Evolutionary conservation across 2,113 vertebrate genomes (phyloP), one percentile per base, ranked within the genome.

Genomic region (Rhizomys pruinosus): DNA sequence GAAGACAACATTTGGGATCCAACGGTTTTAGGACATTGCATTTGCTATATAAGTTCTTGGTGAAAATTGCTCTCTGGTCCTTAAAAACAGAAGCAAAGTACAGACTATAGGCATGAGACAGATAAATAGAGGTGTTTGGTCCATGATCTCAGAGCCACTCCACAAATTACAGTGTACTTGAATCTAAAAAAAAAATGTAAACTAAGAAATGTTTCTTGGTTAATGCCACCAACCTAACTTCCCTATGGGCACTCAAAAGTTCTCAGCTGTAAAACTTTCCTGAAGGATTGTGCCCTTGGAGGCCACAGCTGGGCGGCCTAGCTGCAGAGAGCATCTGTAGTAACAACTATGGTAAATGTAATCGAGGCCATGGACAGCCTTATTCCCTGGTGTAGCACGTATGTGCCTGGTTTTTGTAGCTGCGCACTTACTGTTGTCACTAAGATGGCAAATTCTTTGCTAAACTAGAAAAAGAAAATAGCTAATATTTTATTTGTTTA

Each of bases 361-460:
- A 57, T 55, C 57, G 68, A 73, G 57, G 4, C 79, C 84, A 12
- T 34, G 3, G 47, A 29, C 37, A 66, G 66, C 4, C 22, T 77
- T 77, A 64, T 44, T 39, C 10, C 39, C 42, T 6, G 23, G 55
- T 84, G 52, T 52, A 47, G 19, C 15, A 32, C 34, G 10, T 9
- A 22, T 61, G 3, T 34, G 37, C 68, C 16, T 61, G 69, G 44
- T 32, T 69, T 39, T 37, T 74, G 37, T 89, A 42, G 37, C 87
- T 20, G 4, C 79, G 11, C 8, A 77, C 32, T 87, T 87, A 77
- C 4, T 81, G n/a, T 81, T 66, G 34, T 42, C 16, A 57, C 44
- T 80, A 63, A 81, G 85, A 66, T 61, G 76, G 3, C 61, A 81
- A 78, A 37, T 85, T 52, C 76, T 94, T 94, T 89, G 37, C 74